These are phyloP conservation scores for Benitochromis conjunctus DNA, from an alignment of 2,113 vertebrate species.

Conservation along the genomic window DNA sequence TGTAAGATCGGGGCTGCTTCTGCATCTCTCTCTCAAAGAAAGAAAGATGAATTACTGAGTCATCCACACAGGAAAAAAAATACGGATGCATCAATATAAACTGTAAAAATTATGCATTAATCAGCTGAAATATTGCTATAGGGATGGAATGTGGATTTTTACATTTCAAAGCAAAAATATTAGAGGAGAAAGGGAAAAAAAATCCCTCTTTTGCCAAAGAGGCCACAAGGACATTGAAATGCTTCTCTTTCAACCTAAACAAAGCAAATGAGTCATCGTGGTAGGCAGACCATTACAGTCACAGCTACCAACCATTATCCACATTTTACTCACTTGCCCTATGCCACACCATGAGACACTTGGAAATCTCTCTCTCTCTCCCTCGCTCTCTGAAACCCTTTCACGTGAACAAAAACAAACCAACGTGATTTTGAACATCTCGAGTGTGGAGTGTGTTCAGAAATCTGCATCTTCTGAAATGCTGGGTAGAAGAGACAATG, in stretches of 20 bases:
- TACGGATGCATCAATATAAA: background rate
- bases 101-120: background rate
- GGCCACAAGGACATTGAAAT: background rate
- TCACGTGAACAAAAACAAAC: conserved; percentile 27
- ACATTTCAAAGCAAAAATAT: background rate
- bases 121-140: background rate
- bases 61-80: background rate
- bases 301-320: conserved; percentile 11
- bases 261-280: conserved; percentile 31
- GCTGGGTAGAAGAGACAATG: background rate
- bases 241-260: conserved; percentile 6
- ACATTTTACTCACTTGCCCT: conserved; percentile 20
- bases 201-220: background rate
- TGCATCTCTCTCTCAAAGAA: conserved; percentile 1
- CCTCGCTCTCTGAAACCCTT: background rate
- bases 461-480: background rate
- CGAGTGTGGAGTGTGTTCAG: background rate
- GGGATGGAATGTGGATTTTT: background rate
- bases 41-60: conserved; percentile 22
- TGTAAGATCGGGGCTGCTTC: conserved; percentile 19
- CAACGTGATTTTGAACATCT: background rate
- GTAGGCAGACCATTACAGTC: background rate
- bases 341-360: background rate
- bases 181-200: background rate
- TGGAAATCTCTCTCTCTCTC: background rate